Evolutionary conservation across 2,113 vertebrate genomes (phyloP).

Genomic region (Todiramphus chloris): DNA sequence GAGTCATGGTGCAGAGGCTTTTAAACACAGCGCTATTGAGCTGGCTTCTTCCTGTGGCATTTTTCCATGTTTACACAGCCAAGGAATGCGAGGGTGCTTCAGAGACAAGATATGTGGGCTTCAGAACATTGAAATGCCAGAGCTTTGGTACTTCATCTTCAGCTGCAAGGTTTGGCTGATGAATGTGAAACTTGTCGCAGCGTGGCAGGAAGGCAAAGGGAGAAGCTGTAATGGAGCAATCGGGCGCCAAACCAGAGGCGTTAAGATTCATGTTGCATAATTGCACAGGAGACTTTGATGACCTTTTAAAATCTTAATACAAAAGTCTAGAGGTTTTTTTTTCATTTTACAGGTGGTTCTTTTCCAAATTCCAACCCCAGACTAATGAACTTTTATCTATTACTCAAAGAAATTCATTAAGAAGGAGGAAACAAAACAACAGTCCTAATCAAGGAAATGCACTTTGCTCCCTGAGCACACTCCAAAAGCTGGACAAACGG

Average conservation of each 20-base stretch:
- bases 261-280: not conserved
- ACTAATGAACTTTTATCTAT: not conserved
- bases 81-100: not conserved
- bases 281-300: not conserved
- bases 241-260: not conserved
- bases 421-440: not conserved
- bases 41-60: conserved; percentile 6
- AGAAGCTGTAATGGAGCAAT: not conserved
- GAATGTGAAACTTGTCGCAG: not conserved
- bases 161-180: not conserved
- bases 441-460: not conserved
- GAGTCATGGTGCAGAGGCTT: not conserved
- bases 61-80: conserved; percentile 25
- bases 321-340: not conserved
- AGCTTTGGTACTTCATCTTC: conserved; percentile 5
- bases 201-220: not conserved
- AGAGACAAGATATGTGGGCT: not conserved
- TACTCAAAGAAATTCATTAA: not conserved
- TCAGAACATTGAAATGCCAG: not conserved
- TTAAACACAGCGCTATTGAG: not conserved
- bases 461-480: not conserved
- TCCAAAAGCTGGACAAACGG: not conserved
- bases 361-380: not conserved
- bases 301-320: not conserved
- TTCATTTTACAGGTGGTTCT: not conserved